Base-by-base conservation (phyloP, 2,113 vertebrate genomes). In the Trichechus manatus region DNA sequence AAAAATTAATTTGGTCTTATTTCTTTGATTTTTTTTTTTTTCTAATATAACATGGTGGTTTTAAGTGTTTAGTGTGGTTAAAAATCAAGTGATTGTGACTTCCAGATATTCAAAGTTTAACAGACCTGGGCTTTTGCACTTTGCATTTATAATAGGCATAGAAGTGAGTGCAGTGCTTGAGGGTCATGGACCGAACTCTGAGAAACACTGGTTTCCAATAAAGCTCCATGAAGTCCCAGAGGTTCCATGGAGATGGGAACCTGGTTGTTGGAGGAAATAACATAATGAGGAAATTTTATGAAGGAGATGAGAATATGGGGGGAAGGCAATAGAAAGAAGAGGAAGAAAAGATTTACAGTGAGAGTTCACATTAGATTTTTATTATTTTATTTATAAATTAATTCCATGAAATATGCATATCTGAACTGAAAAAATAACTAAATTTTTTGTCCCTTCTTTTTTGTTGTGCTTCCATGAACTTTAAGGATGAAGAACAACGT, bases 101-200 rank as follows among this genome's bases (percentile, higher is more conserved):
- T 77, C 9, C 20, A 7, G 23, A 79, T 8, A 53, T 36, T 22
- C 59, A 29, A 42, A 63, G 31, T 39, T 61, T 91, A 36, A 53
- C 3, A 66, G 3, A 1, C 3, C 4, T 31, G 25, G 13, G 23
- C 10, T 20, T 39, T 70, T 36, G 7, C 17, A 70, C 68, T 70
- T 33, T 68, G 31, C 13, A 33, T 66, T 68, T 68, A 1, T 68
- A 13, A 9, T 9, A 72, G 22, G 0, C 1, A 1, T 5, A 7
- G 5, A 8, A 5, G 5, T 36, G 17, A 4, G 5, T 7, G 36
- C 20, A 9, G 6, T 2, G 2, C 22, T 2, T 11, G 0, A 17
- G 8, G 31, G 17, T 47, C 7, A 8, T 2, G 15, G 50, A 3
- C 4, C 14, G 3, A 0, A 3, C 5, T 53, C 3, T 20, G 10